Conservation (phyloP, 2,113 vertebrate genomes). For the Trematomus loennbergii region DNA sequence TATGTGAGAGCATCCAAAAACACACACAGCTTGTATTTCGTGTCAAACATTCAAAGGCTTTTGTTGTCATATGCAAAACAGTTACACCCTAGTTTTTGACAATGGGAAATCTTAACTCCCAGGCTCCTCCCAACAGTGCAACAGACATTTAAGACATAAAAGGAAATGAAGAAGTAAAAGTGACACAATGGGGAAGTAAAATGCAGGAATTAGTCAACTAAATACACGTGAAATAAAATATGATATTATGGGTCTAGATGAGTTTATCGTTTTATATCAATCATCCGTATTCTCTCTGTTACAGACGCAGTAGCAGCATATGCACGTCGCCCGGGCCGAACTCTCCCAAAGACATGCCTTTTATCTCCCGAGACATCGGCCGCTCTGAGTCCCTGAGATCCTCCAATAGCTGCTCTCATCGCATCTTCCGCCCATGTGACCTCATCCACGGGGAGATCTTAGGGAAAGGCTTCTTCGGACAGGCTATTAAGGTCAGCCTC, state of each 20-base stretch:
- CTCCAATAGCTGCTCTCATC: slow-evolving; percentile 92
- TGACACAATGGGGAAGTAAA: too few relatives aligned
- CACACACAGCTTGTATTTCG: too few relatives aligned
- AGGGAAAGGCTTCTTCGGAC: slow-evolving; percentile 97
- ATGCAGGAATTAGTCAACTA: too few relatives aligned
- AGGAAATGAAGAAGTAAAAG: too few relatives aligned
- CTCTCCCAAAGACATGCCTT: slow-evolving; percentile 88
- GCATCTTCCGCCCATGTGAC: slow-evolving; percentile 97
- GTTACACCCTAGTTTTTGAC: too few relatives aligned
- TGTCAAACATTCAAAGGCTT: too few relatives aligned
- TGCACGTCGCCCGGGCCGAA: slow-evolving; percentile 92
- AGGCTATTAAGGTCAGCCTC: slow-evolving; percentile 92
- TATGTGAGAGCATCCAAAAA: slow-evolving; percentile 51
- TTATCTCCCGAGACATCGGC: slow-evolving; percentile 89
- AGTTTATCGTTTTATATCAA: neutral
- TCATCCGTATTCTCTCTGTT: slow-evolving; percentile 4
- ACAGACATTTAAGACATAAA: too few relatives aligned
- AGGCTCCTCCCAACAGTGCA: too few relatives aligned
- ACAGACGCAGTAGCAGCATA: slow-evolving; percentile 94
- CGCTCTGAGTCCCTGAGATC: slow-evolving; percentile 95
- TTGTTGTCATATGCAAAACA: too few relatives aligned
- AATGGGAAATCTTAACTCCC: too few relatives aligned
- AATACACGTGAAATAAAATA: too few relatives aligned
- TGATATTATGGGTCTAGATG: neutral
- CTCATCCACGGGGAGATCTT: slow-evolving; percentile 94